Evolutionary conservation across 2,888 invertebrate species (phyloP).

Genomic region (Cyclophora punctaria): DNA sequence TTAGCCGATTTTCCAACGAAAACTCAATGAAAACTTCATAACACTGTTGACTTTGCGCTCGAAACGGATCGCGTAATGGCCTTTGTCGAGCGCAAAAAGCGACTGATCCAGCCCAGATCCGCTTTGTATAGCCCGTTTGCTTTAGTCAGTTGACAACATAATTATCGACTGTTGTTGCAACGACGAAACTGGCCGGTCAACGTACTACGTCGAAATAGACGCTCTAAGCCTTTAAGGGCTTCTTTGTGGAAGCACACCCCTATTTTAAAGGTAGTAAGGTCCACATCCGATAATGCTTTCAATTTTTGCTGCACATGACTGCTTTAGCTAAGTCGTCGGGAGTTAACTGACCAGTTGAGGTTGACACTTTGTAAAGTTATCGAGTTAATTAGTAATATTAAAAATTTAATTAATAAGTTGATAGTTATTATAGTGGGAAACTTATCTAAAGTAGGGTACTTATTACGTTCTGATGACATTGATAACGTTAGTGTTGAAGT

Average conservation of each 20-base stretch:
- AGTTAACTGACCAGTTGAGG: constrained; percentile 11
- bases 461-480: too few relatives aligned
- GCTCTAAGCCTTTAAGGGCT: constrained; percentile 30
- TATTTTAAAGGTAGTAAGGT: constrained; percentile 9
- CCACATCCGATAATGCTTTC: constrained; percentile 8
- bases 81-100: constrained; percentile 69
- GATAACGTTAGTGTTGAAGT: too few relatives aligned
- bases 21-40: constrained; percentile 68
- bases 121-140: constrained; percentile 63
- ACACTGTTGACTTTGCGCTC: constrained; percentile 65
- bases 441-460: too few relatives aligned
- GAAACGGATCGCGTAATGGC: constrained; percentile 67
- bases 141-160: constrained; percentile 66
- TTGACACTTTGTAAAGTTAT: constrained; percentile 2
- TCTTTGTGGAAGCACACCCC: constrained; percentile 18
- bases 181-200: constrained; percentile 50
- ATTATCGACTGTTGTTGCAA: constrained; percentile 54
- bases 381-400: not conserved
- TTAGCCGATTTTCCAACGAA: constrained; percentile 59
- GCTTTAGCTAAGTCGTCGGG: constrained; percentile 14
- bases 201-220: constrained; percentile 45
- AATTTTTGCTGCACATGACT: constrained; percentile 13
- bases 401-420: too few relatives aligned
- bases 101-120: constrained; percentile 62
- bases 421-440: too few relatives aligned